These are phyloP conservation scores for Gallinago media DNA, from an alignment of 2,113 vertebrate species.

Conservation along the genomic window DNA sequence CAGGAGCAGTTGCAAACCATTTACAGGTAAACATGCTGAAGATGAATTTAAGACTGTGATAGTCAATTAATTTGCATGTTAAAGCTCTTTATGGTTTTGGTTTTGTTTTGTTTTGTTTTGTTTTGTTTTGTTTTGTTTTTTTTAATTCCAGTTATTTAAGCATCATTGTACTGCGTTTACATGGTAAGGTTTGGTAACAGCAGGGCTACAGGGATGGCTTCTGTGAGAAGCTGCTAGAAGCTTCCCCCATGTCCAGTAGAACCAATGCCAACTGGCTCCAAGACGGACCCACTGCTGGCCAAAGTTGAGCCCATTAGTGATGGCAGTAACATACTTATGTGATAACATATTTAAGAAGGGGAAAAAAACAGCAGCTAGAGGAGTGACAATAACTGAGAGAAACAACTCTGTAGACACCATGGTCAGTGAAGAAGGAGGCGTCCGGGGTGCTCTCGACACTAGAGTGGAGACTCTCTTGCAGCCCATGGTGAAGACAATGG, in stretches of 20 bases:
- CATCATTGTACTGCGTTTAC: background rate
- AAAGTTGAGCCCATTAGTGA: accelerated
- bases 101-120: background rate
- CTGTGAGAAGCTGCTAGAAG: background rate
- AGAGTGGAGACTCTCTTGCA: background rate
- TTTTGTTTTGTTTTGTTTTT: background rate
- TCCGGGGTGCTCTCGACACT: accelerated
- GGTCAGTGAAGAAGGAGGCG: background rate
- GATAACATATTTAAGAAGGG: background rate
- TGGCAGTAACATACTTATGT: accelerated
- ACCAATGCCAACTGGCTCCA: background rate
- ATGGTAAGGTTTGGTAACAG: accelerated
- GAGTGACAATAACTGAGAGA: background rate
- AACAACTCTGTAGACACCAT: background rate
- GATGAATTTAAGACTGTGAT: background rate
- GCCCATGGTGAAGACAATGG: background rate
- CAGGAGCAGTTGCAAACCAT: background rate
- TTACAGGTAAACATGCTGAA: background rate
- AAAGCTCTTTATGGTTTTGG: background rate
- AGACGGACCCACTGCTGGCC: accelerated
- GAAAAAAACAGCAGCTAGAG: too few relatives aligned
- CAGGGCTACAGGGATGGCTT: background rate
- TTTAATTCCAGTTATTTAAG: background rate
- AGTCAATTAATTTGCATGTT: background rate
- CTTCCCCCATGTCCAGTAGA: accelerated